Percentiles rank a stretch among this genome's conserved stretches.
phyloP scores from a whole-genome alignment of 1,140 invertebrate genomes.

The Eurosta solidaginis region DNA sequence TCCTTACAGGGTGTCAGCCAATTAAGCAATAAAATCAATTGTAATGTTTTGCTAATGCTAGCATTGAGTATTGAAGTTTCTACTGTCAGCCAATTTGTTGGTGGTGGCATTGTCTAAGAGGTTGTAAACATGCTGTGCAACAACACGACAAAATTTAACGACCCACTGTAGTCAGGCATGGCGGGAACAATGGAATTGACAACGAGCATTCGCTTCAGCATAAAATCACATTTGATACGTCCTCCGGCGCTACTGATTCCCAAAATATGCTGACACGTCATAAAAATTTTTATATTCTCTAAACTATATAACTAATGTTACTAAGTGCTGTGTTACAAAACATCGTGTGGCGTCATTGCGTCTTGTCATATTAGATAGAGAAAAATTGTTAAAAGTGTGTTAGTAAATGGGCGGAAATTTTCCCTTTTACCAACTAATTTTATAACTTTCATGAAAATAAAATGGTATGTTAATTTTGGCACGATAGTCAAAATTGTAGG shows the following conservation, averaged over 20 bases:
- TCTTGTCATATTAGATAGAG: too few relatives aligned
- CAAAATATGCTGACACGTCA: not conserved
- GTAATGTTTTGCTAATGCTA: not conserved
- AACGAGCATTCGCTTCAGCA: not conserved
- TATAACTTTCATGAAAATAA: too few relatives aligned
- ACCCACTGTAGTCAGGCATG: not conserved
- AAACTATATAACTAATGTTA: too few relatives aligned
- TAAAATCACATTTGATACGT: slow-evolving; percentile 1
- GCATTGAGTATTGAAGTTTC: not conserved
- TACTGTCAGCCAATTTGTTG: not conserved
- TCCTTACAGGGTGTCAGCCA: too few relatives aligned
- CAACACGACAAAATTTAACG: not conserved
- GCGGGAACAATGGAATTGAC: slow-evolving; percentile 10
- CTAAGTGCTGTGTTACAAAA: too few relatives aligned
- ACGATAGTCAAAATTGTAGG: too few relatives aligned
- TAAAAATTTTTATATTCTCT: not conserved
- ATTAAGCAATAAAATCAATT: not conserved
- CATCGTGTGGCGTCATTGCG: too few relatives aligned
- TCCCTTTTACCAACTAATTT: too few relatives aligned
- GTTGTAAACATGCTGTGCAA: not conserved
- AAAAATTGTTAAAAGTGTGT: too few relatives aligned
- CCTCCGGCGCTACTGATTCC: not conserved
- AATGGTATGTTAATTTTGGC: too few relatives aligned
- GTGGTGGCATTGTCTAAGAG: not conserved
- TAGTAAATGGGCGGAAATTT: too few relatives aligned